These are phyloP conservation scores for Morus bassanus DNA, from an alignment of 2,797 vertebrate species.

Conservation along the genomic window DNA sequence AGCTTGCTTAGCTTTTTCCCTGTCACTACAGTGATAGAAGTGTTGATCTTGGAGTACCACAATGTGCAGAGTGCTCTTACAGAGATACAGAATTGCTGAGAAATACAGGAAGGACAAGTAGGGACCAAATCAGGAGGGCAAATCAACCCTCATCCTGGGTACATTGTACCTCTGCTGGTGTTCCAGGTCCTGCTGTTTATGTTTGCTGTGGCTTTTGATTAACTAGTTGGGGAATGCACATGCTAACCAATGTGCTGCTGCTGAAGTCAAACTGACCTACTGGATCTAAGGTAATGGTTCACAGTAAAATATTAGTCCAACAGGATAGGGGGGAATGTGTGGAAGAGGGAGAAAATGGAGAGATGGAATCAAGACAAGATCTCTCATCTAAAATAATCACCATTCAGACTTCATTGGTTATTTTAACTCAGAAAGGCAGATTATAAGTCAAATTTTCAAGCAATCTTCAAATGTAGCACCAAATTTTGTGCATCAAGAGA, in stretches of 20 bases:
- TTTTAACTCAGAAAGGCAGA: not conserved
- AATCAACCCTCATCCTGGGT: not conserved
- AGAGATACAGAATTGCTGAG: not conserved
- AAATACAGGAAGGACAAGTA: not conserved
- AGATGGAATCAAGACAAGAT: not conserved
- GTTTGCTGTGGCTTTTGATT: not conserved
- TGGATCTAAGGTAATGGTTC: not conserved
- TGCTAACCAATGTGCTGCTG: not conserved
- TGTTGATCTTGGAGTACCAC: not conserved
- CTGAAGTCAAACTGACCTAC: not conserved
- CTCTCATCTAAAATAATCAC: not conserved
- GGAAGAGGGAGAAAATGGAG: not conserved
- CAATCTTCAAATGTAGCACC: not conserved
- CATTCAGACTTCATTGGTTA: not conserved
- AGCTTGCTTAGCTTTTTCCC: not conserved
- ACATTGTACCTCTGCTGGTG: not conserved
- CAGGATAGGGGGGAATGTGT: not conserved
- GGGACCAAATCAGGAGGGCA: not conserved
- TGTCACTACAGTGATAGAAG: not conserved
- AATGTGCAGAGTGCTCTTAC: not conserved
- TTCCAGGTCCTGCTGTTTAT: not conserved
- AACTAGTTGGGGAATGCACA: not conserved
- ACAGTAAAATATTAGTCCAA: not conserved
- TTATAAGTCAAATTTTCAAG: not conserved
- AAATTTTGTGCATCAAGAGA: not conserved